These are phyloP conservation scores for Scarus forsteni DNA, from an alignment of 2,797 vertebrate genomes.

Conservation along the genomic window DNA sequence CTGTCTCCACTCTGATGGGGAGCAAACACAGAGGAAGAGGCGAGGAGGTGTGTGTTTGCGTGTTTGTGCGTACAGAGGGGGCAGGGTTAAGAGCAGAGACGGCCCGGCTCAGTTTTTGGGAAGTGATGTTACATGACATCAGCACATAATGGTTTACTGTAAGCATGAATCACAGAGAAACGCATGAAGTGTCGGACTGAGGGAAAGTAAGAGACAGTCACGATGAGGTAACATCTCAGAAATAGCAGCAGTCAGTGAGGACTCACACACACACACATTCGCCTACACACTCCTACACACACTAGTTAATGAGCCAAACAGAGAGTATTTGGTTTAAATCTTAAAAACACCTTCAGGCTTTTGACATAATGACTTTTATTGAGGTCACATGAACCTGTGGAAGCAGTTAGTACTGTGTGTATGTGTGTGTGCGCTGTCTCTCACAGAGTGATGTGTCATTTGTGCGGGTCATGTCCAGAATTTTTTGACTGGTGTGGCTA, in stretches of 20 bases:
- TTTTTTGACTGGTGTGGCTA: no score
- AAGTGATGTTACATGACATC: slow-evolving; percentile 84
- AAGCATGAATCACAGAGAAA: slow-evolving; percentile 80
- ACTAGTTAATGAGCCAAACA: slow-evolving; percentile 63
- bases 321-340: slow-evolving; percentile 62
- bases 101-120: slow-evolving; percentile 72
- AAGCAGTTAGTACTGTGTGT: slow-evolving; percentile 55
- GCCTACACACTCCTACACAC: not conserved
- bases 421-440: slow-evolving; percentile 19
- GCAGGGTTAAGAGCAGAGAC: slow-evolving; percentile 69
- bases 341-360: slow-evolving; percentile 39
- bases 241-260: slow-evolving; percentile 70
- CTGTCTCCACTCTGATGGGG: slow-evolving; percentile 74
- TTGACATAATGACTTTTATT: slow-evolving; percentile 50
- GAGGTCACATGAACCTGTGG: slow-evolving; percentile 60
- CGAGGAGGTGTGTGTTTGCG: slow-evolving; percentile 43
- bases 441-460: no score
- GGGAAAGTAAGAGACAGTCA: slow-evolving; percentile 59
- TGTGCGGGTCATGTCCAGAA: no score
- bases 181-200: slow-evolving; percentile 70
- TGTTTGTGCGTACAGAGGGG: slow-evolving; percentile 12
- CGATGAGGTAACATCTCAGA: slow-evolving; percentile 70
- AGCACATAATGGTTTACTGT: slow-evolving; percentile 82
- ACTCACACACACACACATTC: slow-evolving; percentile 23
- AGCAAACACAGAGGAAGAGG: slow-evolving; percentile 67